These are phyloP conservation scores for Erpornis zantholeuca DNA, from an alignment of 2,113 vertebrate genomes.

Conservation along the genomic window DNA sequence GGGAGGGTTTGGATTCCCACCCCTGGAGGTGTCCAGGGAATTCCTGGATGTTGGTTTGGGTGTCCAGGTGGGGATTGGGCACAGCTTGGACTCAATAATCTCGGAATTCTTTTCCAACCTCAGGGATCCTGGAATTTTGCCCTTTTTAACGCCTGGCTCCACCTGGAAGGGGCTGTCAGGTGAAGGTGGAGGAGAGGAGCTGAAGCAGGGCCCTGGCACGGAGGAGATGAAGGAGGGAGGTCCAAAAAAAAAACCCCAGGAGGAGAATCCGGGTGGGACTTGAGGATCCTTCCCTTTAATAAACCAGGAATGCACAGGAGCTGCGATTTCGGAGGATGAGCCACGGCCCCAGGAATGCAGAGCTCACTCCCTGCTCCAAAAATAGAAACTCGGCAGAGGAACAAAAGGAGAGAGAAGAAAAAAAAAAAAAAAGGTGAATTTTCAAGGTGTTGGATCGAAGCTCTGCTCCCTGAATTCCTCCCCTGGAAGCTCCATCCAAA, in stretches of 20 bases:
- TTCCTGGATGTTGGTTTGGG: accelerated
- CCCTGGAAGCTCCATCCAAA: neutral
- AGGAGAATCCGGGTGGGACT: neutral
- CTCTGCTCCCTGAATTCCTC: too few relatives aligned
- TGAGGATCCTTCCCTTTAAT: neutral
- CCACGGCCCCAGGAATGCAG: neutral
- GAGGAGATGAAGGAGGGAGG: neutral
- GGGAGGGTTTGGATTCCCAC: neutral
- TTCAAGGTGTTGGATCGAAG: neutral
- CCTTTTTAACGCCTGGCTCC: neutral
- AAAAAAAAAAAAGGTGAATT: too few relatives aligned
- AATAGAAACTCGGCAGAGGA: neutral
- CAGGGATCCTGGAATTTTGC: neutral
- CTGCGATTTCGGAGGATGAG: neutral
- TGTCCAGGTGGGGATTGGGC: accelerated
- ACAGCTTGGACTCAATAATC: neutral
- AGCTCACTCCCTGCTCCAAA: neutral
- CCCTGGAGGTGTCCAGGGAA: neutral
- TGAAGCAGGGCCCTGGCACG: neutral
- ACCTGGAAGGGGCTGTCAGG: too few relatives aligned
- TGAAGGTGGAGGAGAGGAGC: neutral
- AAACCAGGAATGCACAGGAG: neutral
- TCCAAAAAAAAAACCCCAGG: neutral
- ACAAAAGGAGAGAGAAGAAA: neutral
- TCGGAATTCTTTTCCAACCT: neutral